phyloP scores from a whole-genome alignment of 2,888 invertebrate genomes.

The Eremobia ochroleuca region DNA sequence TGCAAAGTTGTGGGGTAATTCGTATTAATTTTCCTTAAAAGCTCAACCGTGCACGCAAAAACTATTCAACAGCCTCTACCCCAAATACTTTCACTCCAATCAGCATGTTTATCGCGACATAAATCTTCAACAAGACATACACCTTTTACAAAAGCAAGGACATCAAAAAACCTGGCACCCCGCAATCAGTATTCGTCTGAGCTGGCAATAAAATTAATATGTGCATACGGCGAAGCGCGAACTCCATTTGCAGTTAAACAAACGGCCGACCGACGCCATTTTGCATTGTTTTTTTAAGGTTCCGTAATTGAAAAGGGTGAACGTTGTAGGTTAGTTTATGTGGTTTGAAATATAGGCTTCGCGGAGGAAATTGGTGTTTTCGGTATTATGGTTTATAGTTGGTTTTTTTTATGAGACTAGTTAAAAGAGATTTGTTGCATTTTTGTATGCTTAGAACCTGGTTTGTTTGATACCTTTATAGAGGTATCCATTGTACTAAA shows the following conservation, averaged over 20 bases:
- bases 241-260: conserved; percentile 81
- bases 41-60: conserved; percentile 15
- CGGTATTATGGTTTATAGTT: conserved; percentile 9
- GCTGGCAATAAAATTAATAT: conserved; percentile 79
- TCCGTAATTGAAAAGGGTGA: conserved; percentile 66
- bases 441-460: background rate
- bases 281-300: conserved; percentile 78
- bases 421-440: background rate
- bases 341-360: conserved; percentile 52
- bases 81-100: conserved; percentile 56
- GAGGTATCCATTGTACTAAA: background rate
- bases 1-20: background rate
- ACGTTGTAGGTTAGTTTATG: conserved; percentile 61
- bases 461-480: background rate
- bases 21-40: background rate
- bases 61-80: conserved; percentile 23
- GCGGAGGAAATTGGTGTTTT: conserved; percentile 50
- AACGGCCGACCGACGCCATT: conserved; percentile 76
- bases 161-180: conserved; percentile 68
- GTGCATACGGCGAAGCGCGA: conserved; percentile 79
- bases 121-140: conserved; percentile 61
- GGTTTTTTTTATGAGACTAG: background rate
- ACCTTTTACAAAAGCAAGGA: conserved; percentile 65
- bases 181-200: conserved; percentile 69
- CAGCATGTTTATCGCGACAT: conserved; percentile 59